Base-by-base conservation (phyloP, 2,113 vertebrate genomes). In the Stigmatopora argus region DNA sequence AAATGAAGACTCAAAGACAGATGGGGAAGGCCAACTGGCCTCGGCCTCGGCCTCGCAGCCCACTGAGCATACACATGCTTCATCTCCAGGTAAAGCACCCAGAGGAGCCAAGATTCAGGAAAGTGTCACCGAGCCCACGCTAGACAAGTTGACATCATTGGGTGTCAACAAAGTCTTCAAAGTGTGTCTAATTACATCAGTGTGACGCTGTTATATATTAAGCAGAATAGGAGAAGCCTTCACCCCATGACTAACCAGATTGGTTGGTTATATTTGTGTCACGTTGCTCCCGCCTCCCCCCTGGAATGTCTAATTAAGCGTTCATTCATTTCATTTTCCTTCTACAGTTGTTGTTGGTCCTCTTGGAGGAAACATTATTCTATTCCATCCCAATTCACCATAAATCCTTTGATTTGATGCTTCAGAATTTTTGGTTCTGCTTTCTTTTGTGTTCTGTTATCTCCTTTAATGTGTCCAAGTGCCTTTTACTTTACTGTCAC, bases 1-100 rank as follows among this genome's bases (percentile, higher is more conserved):
- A 83, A 92, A 60, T 88, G 75, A 69, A 72, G 83, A 81, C 21
- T 92, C 92, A 68, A 92, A 87, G 85, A 89, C 89, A 83, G 89
- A 90, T 80, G 56, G 75, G 77, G 92, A 92, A 74, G 92, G 78
- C 83, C 86, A 70, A 55, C 85, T 81, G 48, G 66, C 85, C 82
- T 89, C 87, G 48, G 66, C 85, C 82, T 89, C 87, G 13, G 64
- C 86, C 81, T 91, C 91, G 44, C 83, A 73, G 15, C 79, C 81
- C 80, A 79, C 74, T 71, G 82, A 85, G 78, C 71, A 77, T 83
- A 81, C 83, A 38, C 88, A 78, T 73, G 78, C 84, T 79, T 75
- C 90, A 90, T 90, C 89, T 77, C 88, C 94, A 98, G 96, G 96
- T 98, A 97, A 98, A 89, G 74, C 75, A 17, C 69, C 64, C 67